phyloP scores from a whole-genome alignment of 2,113 vertebrate genomes.

The Poeciliopsis turrubarensis region DNA sequence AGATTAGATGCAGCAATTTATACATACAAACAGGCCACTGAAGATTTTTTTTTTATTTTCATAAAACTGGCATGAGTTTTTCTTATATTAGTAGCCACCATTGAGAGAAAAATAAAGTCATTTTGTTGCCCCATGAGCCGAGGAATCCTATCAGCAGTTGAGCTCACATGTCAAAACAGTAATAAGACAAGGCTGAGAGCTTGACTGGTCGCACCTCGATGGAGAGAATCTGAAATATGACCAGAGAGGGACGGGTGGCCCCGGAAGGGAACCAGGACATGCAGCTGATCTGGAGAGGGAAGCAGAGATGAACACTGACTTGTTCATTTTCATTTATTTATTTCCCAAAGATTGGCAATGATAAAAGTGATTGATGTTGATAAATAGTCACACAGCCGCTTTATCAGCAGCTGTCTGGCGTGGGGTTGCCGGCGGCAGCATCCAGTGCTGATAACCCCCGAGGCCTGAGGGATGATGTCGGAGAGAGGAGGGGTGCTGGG shows the following conservation, averaged over 20 bases:
- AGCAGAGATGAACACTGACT: constrained; percentile 62
- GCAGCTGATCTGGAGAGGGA: constrained; percentile 55
- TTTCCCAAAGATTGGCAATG: constrained; percentile 65
- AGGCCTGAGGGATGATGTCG: constrained; percentile 64
- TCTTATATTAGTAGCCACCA: constrained; percentile 49
- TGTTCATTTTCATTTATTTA: constrained; percentile 61
- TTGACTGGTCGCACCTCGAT: constrained; percentile 54
- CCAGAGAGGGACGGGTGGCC: constrained; percentile 38
- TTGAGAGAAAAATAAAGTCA: constrained; percentile 65
- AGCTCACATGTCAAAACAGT: constrained; percentile 65
- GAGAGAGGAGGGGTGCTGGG: constrained; percentile 17
- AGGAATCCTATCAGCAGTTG: constrained; percentile 72
- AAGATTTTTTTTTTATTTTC: background rate
- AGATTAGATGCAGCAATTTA: background rate
- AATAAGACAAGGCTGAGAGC: constrained; percentile 67
- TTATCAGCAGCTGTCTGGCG: constrained; percentile 76
- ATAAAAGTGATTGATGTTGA: constrained; percentile 80
- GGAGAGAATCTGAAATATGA: constrained; percentile 51
- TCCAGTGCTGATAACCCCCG: constrained; percentile 71
- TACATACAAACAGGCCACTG: background rate
- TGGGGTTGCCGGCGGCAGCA: constrained; percentile 63
- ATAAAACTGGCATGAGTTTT: constrained; percentile 15
- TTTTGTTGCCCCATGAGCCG: constrained; percentile 67
- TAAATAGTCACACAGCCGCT: constrained; percentile 70
- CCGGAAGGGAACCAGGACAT: constrained; percentile 55